These are phyloP conservation scores for Otocyon megalotis DNA, from an alignment of 2,113 vertebrate species.

Conservation along the genomic window DNA sequence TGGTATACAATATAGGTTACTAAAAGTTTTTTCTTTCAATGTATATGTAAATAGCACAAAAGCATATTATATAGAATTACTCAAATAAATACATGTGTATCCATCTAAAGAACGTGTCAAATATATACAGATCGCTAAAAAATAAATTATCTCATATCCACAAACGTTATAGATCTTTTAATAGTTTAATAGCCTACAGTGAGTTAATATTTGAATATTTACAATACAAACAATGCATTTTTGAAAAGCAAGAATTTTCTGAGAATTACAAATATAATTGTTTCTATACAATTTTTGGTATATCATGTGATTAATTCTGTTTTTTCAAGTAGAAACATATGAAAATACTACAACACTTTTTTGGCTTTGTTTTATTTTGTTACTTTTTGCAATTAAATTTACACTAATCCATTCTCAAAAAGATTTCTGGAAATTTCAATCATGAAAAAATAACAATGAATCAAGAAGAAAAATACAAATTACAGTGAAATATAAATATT, in stretches of 20 bases:
- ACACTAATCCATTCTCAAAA: background rate
- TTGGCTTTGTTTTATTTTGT: background rate
- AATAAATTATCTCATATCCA: background rate
- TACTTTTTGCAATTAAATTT: background rate
- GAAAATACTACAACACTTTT: background rate
- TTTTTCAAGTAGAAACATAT: background rate
- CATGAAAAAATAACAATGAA: background rate
- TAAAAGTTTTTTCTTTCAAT: background rate
- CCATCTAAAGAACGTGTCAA: background rate
- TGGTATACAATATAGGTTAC: background rate
- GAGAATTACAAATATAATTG: background rate
- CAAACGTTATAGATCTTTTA: background rate
- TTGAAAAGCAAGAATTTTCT: background rate
- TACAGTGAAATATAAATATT: background rate
- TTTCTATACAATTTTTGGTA: background rate
- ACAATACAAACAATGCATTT: background rate
- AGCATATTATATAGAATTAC: background rate
- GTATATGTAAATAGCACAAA: background rate
- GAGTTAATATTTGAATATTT: background rate
- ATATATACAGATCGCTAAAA: background rate
- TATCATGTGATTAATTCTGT: background rate
- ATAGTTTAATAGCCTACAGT: background rate
- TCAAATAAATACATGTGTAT: background rate
- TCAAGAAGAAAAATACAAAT: background rate
- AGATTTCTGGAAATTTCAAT: constrained; percentile 25